Base-by-base conservation (phyloP, 2,888 invertebrate species). In the Conistra vaccinii region DNA sequence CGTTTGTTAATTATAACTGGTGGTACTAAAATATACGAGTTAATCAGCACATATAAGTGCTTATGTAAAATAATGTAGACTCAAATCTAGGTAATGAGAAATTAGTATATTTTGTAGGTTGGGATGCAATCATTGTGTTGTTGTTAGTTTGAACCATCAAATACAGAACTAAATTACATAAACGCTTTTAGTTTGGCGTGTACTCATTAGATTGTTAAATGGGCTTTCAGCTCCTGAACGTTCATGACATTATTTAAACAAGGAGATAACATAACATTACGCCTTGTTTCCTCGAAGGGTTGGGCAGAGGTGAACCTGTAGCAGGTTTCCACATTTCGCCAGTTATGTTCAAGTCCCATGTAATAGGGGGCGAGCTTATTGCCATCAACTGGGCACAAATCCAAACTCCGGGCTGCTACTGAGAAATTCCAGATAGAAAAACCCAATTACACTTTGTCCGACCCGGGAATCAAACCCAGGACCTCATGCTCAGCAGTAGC, bases 1-100 rank as follows among this genome's bases (percentile, higher is more conserved):
- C 69, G 73, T 85, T 71, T 74, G 80, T 80, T 85, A 76, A 80
- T 85, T 83, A 83, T 80, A 73, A 80, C 57, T 57, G 39, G 67
- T 48, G 45, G 42, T 78, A 70, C 55, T 69, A 58, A 81, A 77
- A 81, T 77, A 61, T 81, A 20, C 9, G 77, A 76, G 68, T 81
- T 68, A 29, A 72, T 80, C 39, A 62, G 66, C 51, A 60, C 65
- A 66, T 66, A 61, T 81, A 61, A 72, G 39, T 69, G 51, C 35
- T 68, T 32, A 58, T 39, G 32, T 74, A 73, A 67, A n/a, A n/a
- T n/a, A n/a, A 79, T 67, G 20, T 57, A 35, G 51, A 58, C 62
- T 48, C 35, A 55, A 57, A 79, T 66, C 48, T 62, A 67, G 55
- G 20, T n/a, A 32, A n/a, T 29, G n/a, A 23, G 2, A 42, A 62